These are phyloP conservation scores for Drosophila bocqueti DNA, from an alignment of 1,140 invertebrate genomes.

Conservation along the genomic window DNA sequence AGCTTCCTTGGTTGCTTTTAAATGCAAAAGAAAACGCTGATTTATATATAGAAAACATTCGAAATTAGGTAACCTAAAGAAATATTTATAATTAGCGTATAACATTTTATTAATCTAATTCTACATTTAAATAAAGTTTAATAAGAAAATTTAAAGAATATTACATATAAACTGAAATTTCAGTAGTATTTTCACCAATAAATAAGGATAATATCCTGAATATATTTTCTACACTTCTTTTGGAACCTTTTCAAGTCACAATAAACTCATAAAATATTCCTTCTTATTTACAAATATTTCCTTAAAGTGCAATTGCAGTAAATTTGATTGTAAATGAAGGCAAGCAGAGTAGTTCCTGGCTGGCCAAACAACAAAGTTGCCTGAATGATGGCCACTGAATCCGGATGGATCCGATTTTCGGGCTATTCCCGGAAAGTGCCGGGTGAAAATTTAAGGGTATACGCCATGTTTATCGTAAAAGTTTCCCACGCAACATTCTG, in stretches of 20 bases:
- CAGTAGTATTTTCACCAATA: neutral
- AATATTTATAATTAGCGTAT: too few relatives aligned
- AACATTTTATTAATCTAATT: neutral
- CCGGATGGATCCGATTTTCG: constrained; percentile 33
- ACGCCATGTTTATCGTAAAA: constrained; percentile 37
- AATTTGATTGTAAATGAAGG: constrained; percentile 66
- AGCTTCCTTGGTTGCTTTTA: fast-evolving
- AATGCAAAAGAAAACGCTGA: neutral
- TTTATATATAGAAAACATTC: neutral
- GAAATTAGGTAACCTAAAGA: neutral
- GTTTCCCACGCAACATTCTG: constrained; percentile 54
- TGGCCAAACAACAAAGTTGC: constrained; percentile 47
- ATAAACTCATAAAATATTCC: neutral
- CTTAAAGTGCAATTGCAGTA: constrained; percentile 46
- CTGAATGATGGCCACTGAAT: constrained; percentile 34
- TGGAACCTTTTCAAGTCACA: neutral
- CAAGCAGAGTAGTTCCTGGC: constrained; percentile 15
- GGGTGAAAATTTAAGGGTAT: constrained; percentile 15
- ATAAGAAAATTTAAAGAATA: neutral
- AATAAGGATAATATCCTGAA: neutral
- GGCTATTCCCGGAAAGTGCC: constrained; percentile 21
- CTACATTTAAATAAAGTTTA: neutral
- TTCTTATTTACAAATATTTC: constrained; percentile 6
- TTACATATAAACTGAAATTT: too few relatives aligned
- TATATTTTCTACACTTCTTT: too few relatives aligned